Percentiles rank a stretch among this genome's conserved stretches.
Evolutionary conservation across 2,797 vertebrate genomes (phyloP).

Genomic region (Manis pentadactyla): DNA sequence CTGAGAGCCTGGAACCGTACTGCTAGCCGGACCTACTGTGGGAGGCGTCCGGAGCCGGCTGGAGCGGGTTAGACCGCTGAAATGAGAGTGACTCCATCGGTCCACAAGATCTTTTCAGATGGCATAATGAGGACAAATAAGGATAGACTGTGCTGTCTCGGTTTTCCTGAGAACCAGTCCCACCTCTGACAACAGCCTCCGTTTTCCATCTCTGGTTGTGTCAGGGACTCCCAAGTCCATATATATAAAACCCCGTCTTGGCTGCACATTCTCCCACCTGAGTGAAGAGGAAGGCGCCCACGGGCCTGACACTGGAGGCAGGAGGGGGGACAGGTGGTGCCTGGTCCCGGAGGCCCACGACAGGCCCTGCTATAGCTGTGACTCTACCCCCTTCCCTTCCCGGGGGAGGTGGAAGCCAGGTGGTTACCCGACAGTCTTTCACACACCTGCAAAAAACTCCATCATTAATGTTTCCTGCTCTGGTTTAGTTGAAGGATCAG

Average conservation of each 20-base stretch:
- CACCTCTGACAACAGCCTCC: neutral
- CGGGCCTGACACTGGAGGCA: neutral
- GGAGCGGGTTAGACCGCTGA: fast-evolving
- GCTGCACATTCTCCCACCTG: no score
- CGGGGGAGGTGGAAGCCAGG: neutral
- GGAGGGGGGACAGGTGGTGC: neutral
- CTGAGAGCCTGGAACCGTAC: neutral
- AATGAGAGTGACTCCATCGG: neutral
- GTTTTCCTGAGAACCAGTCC: neutral
- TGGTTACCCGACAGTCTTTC: neutral
- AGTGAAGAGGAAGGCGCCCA: neutral
- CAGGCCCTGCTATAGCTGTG: neutral
- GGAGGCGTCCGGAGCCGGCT: neutral
- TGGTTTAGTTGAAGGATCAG: neutral
- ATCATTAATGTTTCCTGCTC: neutral
- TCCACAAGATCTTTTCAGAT: neutral
- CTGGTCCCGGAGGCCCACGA: neutral
- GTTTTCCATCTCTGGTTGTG: no score
- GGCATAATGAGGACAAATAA: neutral
- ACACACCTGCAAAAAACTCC: neutral
- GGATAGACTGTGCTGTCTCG: neutral
- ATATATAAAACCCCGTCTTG: neutral
- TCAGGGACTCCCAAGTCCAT: neutral
- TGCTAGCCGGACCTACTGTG: fast-evolving
- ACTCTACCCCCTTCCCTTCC: neutral